Base-by-base conservation (phyloP, 2,113 vertebrate species). In the Tragelaphus imberbis region DNA sequence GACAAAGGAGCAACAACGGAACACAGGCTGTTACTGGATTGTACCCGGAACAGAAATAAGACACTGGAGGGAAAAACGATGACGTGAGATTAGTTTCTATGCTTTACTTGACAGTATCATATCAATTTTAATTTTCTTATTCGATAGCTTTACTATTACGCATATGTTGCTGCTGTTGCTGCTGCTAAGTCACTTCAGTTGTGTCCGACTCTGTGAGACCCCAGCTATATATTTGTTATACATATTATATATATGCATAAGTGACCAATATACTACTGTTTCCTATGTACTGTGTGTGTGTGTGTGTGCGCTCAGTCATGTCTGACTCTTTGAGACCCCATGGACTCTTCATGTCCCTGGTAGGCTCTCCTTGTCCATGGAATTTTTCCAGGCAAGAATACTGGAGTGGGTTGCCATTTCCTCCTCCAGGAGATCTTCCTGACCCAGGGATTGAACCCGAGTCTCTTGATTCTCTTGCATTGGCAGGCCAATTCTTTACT, bases 21-120 rank as follows among this genome's bases (percentile, higher is more conserved):
- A 81, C 0, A 9, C 15, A 40, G 17, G 1, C 0, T 8, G 3
- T 44, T 4, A 2, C 1, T 55, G 19, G 13, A n/a, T 3, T 59
- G 80, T 53, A 23, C 63, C 94, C 49, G 33, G 55, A 44, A 59
- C 1, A 63, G 40, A 79, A 84, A 33, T 0, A 87, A 47, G 21
- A 56, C 58, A 61, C 0, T 6, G 13, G 51, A 28, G n/a, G 27
- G 3, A 53, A 61, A 51, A n/a, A 5, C 2, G 40, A 27, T 40
- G 30, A 56, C 27, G 36, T 61, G 25, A 44, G 40, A 17, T 12
- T 19, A 23, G 11, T 5, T 7, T 21, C 33, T 44, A 5, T 12
- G 51, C 36, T 63, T 90, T 27, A 5, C 55, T 90, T 49, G 63
- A 63, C 1, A 55, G 56, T 11, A 47, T 58, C 40, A 49, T 8